These are phyloP conservation scores for Strigamia crassipes DNA, from an alignment of 2,888 invertebrate genomes.

Conservation along the genomic window DNA sequence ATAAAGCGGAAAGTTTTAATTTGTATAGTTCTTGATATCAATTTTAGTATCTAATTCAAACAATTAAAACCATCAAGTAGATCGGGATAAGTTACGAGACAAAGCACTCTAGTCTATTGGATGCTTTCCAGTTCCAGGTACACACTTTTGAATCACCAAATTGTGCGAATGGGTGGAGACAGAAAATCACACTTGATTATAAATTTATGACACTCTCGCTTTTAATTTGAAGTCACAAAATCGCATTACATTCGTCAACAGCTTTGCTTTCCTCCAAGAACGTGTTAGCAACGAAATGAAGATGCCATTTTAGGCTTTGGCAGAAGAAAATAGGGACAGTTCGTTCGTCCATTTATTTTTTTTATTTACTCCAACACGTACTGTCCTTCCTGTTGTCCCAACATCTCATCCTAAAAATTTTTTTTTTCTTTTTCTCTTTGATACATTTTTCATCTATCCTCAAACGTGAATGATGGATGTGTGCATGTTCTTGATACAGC, in stretches of 20 bases:
- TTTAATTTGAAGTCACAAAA: too few species aligned
- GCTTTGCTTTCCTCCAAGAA: too few species aligned
- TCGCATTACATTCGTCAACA: too few species aligned
- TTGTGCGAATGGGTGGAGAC: not conserved
- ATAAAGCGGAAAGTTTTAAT: too few species aligned
- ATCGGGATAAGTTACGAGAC: not conserved
- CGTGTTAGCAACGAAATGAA: too few species aligned
- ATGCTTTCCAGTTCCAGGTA: constrained; percentile 23
- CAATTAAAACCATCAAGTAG: not conserved
- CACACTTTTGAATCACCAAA: not conserved
- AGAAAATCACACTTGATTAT: constrained; percentile 16
- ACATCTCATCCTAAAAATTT: not conserved
- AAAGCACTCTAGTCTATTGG: not conserved
- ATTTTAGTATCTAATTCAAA: not conserved
- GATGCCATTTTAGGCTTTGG: too few species aligned
- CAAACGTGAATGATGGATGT: not conserved
- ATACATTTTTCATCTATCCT: not conserved
- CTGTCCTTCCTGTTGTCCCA: not conserved
- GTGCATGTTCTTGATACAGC: not conserved
- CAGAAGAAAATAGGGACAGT: too few species aligned
- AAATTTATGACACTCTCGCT: not conserved
- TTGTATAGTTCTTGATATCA: too few species aligned
- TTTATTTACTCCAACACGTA: too few species aligned
- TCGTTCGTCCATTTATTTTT: too few species aligned
- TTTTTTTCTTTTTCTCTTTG: too few species aligned